These are phyloP conservation scores for Prosapia bicincta DNA, from an alignment of 2,888 invertebrate genomes.

Conservation along the genomic window DNA sequence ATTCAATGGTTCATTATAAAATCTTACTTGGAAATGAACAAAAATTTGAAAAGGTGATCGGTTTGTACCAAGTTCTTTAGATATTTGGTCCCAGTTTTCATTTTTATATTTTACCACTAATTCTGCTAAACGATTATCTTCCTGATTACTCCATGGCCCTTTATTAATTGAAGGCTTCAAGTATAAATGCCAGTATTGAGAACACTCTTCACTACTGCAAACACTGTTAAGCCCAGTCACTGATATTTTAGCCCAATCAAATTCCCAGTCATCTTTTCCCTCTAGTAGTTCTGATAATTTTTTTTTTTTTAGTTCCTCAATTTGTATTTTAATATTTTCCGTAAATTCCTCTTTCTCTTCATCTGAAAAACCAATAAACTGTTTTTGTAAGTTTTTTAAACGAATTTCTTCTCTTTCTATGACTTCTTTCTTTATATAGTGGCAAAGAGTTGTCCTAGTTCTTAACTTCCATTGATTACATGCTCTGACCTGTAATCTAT, in stretches of 20 bases:
- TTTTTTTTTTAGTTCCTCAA: background rate
- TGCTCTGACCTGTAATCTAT: background rate
- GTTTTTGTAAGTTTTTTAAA: background rate
- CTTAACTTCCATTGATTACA: background rate
- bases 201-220: background rate
- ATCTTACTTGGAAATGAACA: background rate
- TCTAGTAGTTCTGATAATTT: background rate
- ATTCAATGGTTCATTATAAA: too few species aligned
- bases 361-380: background rate
- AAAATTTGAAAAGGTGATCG: background rate
- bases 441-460: background rate
- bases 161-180: background rate
- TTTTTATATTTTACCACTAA: background rate
- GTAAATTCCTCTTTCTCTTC: too few species aligned
- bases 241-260: background rate
- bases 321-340: background rate
- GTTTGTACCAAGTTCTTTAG: background rate
- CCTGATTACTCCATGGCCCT: background rate
- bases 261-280: background rate
- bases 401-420: background rate
- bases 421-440: background rate
- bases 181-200: background rate
- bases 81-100: background rate
- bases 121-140: background rate
- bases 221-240: background rate